Conservation (phyloP, 1,140 invertebrate species). For the Drosophila auraria region DNA sequence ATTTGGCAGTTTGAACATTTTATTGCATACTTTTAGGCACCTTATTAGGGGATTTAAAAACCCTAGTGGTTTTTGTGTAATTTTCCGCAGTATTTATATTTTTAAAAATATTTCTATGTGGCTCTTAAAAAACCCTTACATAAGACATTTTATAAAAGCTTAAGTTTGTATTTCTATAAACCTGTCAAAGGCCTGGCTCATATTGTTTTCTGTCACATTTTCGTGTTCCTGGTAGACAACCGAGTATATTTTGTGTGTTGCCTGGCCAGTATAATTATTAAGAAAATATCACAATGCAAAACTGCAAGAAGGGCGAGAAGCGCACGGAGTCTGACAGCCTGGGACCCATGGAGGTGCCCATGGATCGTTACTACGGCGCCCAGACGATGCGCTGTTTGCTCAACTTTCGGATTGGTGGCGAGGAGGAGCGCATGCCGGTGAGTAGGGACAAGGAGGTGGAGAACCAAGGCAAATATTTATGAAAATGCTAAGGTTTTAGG, state of each 20-base stretch:
- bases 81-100: no score
- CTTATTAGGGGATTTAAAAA: no score
- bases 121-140: no score
- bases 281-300: constrained; percentile 1
- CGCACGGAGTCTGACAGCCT: constrained; percentile 95
- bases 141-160: no score
- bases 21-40: no score
- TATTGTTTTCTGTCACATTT: constrained; percentile 15
- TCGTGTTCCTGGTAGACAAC: not conserved
- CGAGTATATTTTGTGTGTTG: not conserved
- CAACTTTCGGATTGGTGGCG: constrained; percentile 99
- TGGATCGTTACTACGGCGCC: constrained; percentile 98
- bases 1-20: no score
- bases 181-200: not conserved
- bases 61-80: no score
- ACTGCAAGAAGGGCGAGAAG: not conserved
- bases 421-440: constrained; percentile 96
- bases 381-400: constrained; percentile 97
- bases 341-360: constrained; percentile 96
- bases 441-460: constrained; percentile 50
- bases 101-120: no score
- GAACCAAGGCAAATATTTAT: no score
- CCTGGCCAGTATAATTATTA: not conserved
- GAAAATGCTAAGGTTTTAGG: no score
- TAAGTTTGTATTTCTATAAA: no score